Conservation (phyloP, 2,888 invertebrate species). For the Agelastica alni region DNA sequence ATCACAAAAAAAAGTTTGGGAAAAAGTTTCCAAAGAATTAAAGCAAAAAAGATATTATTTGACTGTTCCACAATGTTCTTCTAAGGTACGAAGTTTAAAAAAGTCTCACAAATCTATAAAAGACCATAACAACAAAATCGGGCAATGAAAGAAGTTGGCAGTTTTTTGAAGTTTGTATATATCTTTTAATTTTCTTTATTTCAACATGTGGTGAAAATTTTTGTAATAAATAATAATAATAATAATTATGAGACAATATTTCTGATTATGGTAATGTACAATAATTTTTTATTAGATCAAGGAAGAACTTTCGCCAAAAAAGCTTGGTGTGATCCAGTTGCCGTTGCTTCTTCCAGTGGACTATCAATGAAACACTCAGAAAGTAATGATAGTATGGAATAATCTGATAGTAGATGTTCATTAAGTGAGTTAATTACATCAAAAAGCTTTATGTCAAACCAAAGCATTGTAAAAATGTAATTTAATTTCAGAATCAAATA, state of each 20-base stretch:
- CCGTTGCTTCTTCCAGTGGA: constrained; percentile 19
- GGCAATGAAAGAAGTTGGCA: constrained; percentile 17
- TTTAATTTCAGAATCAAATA: too few species aligned
- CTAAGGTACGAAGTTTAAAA: too few species aligned
- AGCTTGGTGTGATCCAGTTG: constrained; percentile 19
- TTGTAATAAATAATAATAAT: constrained; percentile 4
- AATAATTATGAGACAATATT: constrained; percentile 8
- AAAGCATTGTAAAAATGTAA: too few species aligned
- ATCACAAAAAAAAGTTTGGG: constrained; percentile 15
- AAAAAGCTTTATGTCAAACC: too few species aligned
- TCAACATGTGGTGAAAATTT: constrained; percentile 7
- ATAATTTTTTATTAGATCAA: constrained; percentile 15
- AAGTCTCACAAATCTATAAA: constrained; percentile 15
- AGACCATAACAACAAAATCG: constrained; percentile 17
- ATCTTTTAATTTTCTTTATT: constrained; percentile 13
- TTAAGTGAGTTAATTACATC: constrained; percentile 9
- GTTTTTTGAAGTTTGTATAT: constrained; percentile 14
- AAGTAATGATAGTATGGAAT: constrained; percentile 4
- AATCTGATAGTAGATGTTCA: constrained; percentile 16
- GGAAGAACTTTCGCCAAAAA: too few species aligned
- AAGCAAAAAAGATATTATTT: too few species aligned
- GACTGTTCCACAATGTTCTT: too few species aligned
- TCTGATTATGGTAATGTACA: constrained; percentile 2
- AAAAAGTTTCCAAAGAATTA: too few species aligned
- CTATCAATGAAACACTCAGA: constrained; percentile 13